Base-by-base conservation (phyloP, 2,113 vertebrate species). In the Nematolebias whitei region DNA sequence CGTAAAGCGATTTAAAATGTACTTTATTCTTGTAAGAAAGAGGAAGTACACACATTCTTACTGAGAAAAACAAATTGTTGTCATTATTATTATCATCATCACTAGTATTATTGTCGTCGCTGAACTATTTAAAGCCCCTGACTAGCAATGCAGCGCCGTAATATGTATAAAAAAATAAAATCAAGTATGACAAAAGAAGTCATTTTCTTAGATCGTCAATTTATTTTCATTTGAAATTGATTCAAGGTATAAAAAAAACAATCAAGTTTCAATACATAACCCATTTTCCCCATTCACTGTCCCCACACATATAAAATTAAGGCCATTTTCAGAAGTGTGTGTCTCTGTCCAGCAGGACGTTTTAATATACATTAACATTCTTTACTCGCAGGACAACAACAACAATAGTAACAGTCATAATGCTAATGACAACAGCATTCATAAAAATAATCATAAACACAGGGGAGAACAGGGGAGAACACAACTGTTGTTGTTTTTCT, bases 341-440 rank as follows among this genome's bases (percentile, higher is more conserved):
- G 88, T 92, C 91, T 90, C 92, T 92, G 92, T 91, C 92, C 92
- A 93, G 92, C 92, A 93, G 92, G 91, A 92, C 90, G 49, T 90
- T 85, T 87, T 89, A 90, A 90, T 87, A 83, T 88, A 90, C 80
- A 90, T 89, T 89, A 84, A 89, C 83, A 90, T 82, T 88, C 87
- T 88, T 90, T 85, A 85, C 86, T 91, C 48, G 44, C 80, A 90
- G 72, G 71, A 90, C 88, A 88, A 91, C 85, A 91, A 91, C 76
- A 91, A 90, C 72, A 90, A 89, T 88, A 90, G 63, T 88, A 84
- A 83, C 85, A 89, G 71, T 86, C 82, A 88, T 85, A 89, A 88
- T 88, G 80, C 83, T 88, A 90, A 88, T 90, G 84, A 88, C 78
- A 84, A 80, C 78, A 91, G 84, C 77, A 82, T 80, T 83, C 75